phyloP scores from a whole-genome alignment of 2,888 invertebrate genomes.

The Phasia obesa region DNA sequence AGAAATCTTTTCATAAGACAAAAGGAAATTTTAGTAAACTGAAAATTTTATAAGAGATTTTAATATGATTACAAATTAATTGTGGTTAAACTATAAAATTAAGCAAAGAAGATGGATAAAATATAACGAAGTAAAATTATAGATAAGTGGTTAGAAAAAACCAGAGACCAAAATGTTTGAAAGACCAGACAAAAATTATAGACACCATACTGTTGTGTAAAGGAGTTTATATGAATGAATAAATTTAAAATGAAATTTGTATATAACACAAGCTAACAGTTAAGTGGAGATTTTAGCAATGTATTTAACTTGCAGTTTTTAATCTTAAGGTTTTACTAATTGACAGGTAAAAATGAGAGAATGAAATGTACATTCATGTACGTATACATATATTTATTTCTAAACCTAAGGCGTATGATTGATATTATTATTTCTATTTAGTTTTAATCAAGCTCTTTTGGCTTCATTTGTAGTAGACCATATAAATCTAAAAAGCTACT shows the following conservation, averaged over 20 bases:
- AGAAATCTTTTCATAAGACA: neutral
- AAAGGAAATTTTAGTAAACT: constrained; percentile 22
- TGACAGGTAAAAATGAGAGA: neutral
- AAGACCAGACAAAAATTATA: neutral
- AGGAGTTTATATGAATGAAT: neutral
- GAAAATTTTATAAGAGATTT: constrained; percentile 48
- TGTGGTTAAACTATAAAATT: constrained; percentile 54
- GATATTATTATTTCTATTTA: neutral
- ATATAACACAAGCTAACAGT: neutral
- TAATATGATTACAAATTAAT: constrained; percentile 67
- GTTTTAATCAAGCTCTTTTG: too few species aligned
- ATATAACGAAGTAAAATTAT: too few species aligned
- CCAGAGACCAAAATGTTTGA: too few species aligned
- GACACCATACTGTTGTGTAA: neutral
- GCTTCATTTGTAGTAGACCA: too few species aligned
- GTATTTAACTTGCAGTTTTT: neutral
- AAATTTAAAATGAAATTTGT: constrained; percentile 2
- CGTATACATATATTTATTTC: neutral
- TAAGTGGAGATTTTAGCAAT: neutral
- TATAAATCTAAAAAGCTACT: too few species aligned
- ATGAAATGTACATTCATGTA: too few species aligned
- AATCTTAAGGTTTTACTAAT: too few species aligned
- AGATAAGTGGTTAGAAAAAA: too few species aligned
- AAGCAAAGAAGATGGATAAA: neutral
- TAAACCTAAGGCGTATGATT: neutral